phyloP scores from a whole-genome alignment of 1,140 invertebrate genomes.

The Trichonephila clavipes region DNA sequence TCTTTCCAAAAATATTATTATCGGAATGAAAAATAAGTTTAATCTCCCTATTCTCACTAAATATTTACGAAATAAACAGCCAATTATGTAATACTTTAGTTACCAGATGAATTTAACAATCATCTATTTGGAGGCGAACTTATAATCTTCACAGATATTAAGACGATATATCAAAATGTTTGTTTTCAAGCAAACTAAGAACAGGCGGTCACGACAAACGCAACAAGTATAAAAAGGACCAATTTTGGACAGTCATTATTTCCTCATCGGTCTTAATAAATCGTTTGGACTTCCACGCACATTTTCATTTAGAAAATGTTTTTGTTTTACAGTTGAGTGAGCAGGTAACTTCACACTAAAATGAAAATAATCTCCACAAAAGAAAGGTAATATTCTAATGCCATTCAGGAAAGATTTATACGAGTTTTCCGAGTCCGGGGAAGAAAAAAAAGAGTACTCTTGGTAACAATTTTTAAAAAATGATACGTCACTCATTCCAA shows the following conservation, averaged over 20 bases:
- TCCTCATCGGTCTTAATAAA: not conserved
- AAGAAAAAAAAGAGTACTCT: no score
- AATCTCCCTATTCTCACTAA: no score
- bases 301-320: not conserved
- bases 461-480: no score
- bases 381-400: not conserved
- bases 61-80: no score
- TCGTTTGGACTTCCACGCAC: not conserved
- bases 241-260: slow-evolving; percentile 22
- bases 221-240: slow-evolving; percentile 34
- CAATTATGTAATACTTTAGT: no score
- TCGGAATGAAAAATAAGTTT: no score
- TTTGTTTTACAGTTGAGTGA: not conserved
- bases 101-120: no score
- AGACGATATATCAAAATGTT: not conserved
- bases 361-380: not conserved
- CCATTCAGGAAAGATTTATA: not conserved
- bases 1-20: no score
- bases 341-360: not conserved
- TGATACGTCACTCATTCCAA: no score
- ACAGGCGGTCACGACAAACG: not conserved
- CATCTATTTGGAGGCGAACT: not conserved
- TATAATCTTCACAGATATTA: not conserved
- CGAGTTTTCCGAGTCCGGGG: no score
- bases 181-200: not conserved